Evolutionary conservation across 2,113 vertebrate species (phyloP).

Genomic region (Sceloporus tristichus): DNA sequence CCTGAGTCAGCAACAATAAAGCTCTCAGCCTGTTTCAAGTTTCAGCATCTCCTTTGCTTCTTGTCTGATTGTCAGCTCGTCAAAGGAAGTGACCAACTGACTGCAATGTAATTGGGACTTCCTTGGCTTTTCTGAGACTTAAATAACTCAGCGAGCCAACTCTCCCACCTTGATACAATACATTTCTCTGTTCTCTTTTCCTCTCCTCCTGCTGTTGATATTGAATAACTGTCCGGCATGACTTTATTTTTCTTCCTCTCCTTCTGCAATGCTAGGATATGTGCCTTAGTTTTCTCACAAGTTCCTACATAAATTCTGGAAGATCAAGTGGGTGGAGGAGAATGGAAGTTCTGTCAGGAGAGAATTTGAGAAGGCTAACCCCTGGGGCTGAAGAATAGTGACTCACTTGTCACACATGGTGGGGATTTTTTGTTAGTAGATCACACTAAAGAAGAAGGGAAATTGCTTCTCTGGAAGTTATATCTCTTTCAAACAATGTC

Average conservation of each 20-base stretch:
- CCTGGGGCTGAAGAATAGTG: background rate
- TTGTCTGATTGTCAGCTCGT: background rate
- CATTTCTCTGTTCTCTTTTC: background rate
- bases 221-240: background rate
- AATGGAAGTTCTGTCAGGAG: background rate
- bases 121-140: constrained; percentile 14
- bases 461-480: constrained; percentile 18
- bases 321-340: background rate
- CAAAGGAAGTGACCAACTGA: constrained; percentile 3
- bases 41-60: constrained; percentile 19
- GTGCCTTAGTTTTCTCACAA: background rate
- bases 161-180: background rate
- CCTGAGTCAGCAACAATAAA: constrained; percentile 23
- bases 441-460: constrained; percentile 1
- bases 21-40: background rate
- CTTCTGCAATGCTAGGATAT: background rate
- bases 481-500: constrained; percentile 22
- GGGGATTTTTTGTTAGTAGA: background rate
- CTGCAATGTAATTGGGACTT: constrained; percentile 14
- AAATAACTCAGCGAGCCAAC: constrained; percentile 3
- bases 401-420: background rate
- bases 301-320: constrained; percentile 1
- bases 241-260: background rate
- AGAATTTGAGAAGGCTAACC: background rate
- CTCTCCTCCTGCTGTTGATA: background rate